Evolutionary conservation across 2,797 vertebrate species (phyloP).

Genomic region (Onychomys leucogaster): DNA sequence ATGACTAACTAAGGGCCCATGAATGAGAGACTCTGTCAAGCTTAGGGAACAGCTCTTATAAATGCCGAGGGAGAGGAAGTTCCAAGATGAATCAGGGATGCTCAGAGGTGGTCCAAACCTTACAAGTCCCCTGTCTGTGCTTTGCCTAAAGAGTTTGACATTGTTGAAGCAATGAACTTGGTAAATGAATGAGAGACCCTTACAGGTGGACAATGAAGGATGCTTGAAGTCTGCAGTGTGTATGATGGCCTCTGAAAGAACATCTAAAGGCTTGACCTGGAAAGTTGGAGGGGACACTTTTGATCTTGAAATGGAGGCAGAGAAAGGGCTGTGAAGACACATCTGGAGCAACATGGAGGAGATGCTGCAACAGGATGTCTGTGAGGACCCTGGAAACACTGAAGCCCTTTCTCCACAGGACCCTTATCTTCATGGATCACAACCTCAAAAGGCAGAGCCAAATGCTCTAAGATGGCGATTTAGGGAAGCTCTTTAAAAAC

Average conservation of each 20-base stretch:
- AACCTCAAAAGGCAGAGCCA: neutral
- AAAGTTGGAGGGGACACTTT: neutral
- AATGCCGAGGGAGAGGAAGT: too few relatives aligned
- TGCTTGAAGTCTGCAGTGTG: neutral
- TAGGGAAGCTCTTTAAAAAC: neutral
- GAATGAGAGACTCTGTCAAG: neutral
- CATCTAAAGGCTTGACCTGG: neutral
- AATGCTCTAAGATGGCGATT: conserved; percentile 7
- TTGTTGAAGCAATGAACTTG: neutral
- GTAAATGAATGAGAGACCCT: neutral
- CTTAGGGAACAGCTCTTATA: neutral
- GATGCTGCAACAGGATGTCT: neutral
- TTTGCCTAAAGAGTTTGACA: neutral
- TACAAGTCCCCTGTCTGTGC: neutral
- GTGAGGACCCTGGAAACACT: neutral
- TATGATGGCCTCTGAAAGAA: neutral
- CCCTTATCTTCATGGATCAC: neutral
- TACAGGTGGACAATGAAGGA: neutral
- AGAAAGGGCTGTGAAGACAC: neutral
- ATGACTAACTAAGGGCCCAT: neutral
- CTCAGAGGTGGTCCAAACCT: neutral
- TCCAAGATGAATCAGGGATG: neutral
- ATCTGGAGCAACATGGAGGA: neutral
- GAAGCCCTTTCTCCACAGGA: neutral
- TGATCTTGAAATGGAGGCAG: neutral